Conservation (phyloP, 2,797 vertebrate genomes). For the Artibeus lituratus region DNA sequence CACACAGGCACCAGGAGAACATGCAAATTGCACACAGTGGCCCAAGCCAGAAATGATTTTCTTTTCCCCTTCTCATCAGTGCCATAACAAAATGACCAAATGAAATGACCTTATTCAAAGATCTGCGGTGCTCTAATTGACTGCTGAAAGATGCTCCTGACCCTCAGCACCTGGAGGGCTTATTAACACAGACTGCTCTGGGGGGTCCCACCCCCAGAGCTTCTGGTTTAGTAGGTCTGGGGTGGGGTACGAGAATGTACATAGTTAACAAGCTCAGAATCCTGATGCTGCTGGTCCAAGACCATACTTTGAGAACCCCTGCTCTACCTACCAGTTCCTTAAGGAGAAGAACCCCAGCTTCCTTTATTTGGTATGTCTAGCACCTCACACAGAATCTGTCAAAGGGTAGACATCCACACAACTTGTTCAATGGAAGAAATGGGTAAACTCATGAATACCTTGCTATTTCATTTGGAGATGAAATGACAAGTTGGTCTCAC, state of each 20-base stretch:
- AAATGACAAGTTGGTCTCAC: conserved; percentile 24
- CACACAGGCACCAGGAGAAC: too few relatives aligned
- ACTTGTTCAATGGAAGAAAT: neutral
- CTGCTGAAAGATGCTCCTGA: conserved; percentile 18
- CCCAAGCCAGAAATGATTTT: neutral
- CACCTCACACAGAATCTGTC: neutral
- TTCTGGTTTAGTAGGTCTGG: neutral
- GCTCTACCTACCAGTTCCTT: neutral
- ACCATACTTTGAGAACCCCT: neutral
- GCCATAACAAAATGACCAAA: neutral
- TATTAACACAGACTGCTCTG: neutral
- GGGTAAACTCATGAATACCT: neutral
- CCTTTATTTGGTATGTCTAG: neutral
- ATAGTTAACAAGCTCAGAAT: neutral
- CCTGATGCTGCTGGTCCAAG: neutral
- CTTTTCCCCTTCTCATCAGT: neutral
- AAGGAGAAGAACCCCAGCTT: neutral
- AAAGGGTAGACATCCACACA: neutral
- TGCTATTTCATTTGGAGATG: neutral
- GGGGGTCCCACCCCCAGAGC: neutral
- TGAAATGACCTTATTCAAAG: neutral
- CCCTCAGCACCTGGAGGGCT: neutral
- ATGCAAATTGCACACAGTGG: neutral
- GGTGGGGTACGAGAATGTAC: neutral
- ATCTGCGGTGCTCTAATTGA: neutral